Base-by-base conservation (phyloP, 2,113 vertebrate genomes). In the Ia io region DNA sequence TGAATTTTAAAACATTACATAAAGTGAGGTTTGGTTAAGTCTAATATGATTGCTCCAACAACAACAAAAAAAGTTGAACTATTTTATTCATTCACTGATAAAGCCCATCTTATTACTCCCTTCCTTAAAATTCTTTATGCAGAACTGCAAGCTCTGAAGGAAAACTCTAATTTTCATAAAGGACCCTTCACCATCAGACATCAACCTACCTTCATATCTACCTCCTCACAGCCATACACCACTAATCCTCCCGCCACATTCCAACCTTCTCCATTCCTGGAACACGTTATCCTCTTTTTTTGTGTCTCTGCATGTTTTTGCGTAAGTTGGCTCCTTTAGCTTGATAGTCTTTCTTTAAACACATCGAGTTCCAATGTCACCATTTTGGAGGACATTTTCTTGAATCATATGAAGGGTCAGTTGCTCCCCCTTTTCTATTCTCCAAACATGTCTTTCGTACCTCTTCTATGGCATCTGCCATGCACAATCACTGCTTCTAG, bases 1-100 rank as follows among this genome's bases (percentile, higher is more conserved):
- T 67, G 40, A 91, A 53, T 82, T 85, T 92, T 88, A 95, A 95
- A 91, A 74, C 17, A 73, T 76, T 49, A 77, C 9, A 30, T 83
- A 37, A 77, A 80, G 61, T 56, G 87, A 84, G 30, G 9, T 77
- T 87, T 82, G 42, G 51, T 67, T 76, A 65, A 7, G 4, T 67
- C 67, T 53, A 91, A 85, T 32, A 25, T 2, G 16, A 76, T 37
- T 88, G 71, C 25, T 80, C 47, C 77, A 53, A 59, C 11, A 77
- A 49, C 9, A 61, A 56, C 6, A 79, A 28, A 63, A 73, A 59
- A 70, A 6, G 8, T 40, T 49, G 37, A 53, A 83, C 9, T 37
- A 59, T 30, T 25, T 42, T 35, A 61, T 71, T 85, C 44, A 73
- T 65, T 32, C 44, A 44, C 1, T 40, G 35, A 51, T 42, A 42